Conservation (phyloP, 2,113 vertebrate species). For the Tautogolabrus adspersus region DNA sequence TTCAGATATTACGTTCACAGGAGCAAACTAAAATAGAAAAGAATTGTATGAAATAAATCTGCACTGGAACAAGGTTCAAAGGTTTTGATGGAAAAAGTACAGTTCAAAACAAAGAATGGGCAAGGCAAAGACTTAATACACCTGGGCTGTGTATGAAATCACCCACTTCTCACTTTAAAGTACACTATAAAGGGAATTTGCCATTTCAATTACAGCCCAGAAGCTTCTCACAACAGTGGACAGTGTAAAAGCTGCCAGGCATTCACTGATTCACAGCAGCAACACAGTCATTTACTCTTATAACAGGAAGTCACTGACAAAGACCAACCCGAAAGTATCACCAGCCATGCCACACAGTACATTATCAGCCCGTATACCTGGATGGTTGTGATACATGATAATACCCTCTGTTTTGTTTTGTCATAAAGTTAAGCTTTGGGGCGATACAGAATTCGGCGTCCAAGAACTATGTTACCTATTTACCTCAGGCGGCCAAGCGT, state of each 20-base stretch:
- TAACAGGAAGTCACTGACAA: conserved; percentile 58
- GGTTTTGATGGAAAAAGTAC: background rate
- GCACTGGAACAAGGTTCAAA: too few species aligned
- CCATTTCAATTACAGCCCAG: conserved; percentile 7
- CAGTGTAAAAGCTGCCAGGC: conserved; percentile 30
- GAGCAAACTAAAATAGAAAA: too few species aligned
- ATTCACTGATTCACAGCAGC: conserved; percentile 37
- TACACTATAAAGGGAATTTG: background rate
- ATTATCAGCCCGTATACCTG: conserved; percentile 57
- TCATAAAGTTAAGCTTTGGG: conserved; percentile 61
- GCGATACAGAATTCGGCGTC: conserved; percentile 40
- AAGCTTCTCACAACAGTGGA: conserved; percentile 9
- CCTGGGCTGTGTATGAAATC: too few species aligned
- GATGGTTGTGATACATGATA: conserved; percentile 66
- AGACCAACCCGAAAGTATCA: conserved; percentile 29
- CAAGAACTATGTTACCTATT: conserved; percentile 63
- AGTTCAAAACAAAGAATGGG: background rate
- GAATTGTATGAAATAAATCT: too few species aligned
- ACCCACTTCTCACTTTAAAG: background rate
- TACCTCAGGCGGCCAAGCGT: conserved; percentile 62
- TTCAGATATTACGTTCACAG: background rate
- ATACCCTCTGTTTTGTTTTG: conserved; percentile 67
- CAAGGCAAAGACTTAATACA: too few species aligned
- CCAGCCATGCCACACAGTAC: conserved; percentile 43
- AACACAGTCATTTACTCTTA: conserved; percentile 32